Evolutionary conservation across 2,888 invertebrate genomes (phyloP), one percentile per base, ranked within the genome.

Genomic region (Malacosoma neustria): DNA sequence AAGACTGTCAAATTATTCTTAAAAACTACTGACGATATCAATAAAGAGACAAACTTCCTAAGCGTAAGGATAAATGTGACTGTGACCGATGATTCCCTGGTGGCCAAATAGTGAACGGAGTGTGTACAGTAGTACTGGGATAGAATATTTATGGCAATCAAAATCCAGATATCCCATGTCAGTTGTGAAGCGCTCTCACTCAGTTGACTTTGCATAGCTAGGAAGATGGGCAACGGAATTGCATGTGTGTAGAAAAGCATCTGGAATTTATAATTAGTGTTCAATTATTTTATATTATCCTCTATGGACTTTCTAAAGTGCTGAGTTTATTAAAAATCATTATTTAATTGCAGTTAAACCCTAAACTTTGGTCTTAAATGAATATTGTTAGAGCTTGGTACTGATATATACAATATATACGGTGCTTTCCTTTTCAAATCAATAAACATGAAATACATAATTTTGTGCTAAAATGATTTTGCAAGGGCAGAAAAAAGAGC

Each of bases 221-320:
- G 15, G 44, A 84, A 85, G 29, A 84, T 33, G 3, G 82, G 84
- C 32, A 85, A 39, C 1, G 82, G 77, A 3, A 85, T 44, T 1
- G 67, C 66, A 40, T 82, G 69, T 0, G 79, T 79, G 51, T 75
- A 85, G 45, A 82, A 84, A 56, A 84, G 57, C 84, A 85, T 82
- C 84, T 84, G 77, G 13, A 77, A 72, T 34, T 33, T 43, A 41
- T 42, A 35, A 31, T n/a, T n/a, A 4, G n/a, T 13, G 30, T 4
- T 35, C 13, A 32, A 29, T 13, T 29, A 32, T 32, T n/a, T n/a
- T n/a, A n/a, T n/a, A n/a, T n/a, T n/a, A n/a, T n/a, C n/a, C n/a
- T n/a, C n/a, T n/a, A n/a, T n/a, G n/a, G n/a, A n/a, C n/a, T n/a
- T n/a, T n/a, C n/a, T n/a, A n/a, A n/a, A n/a, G n/a, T n/a, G n/a